phyloP scores from a whole-genome alignment of 2,888 invertebrate genomes.

The Amphipoea oculea region DNA sequence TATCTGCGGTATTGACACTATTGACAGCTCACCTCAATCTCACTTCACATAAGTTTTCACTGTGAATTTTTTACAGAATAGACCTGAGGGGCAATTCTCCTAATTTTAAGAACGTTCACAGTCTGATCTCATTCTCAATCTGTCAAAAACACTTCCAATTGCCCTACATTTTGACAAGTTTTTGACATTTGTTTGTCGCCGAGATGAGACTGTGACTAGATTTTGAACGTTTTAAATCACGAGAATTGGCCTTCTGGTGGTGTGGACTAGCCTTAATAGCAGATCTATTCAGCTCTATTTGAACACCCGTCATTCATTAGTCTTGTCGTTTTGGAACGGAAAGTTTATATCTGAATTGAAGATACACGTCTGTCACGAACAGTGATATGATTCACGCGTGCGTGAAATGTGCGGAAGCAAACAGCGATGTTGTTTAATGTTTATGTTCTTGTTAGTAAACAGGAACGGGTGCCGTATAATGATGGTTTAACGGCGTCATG shows the following conservation, averaged over 20 bases:
- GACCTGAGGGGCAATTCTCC: no score
- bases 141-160: no score
- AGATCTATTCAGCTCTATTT: not conserved
- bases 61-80: not conserved
- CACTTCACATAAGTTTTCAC: not conserved
- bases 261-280: not conserved
- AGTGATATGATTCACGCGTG: conserved; percentile 6
- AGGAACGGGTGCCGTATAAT: not conserved
- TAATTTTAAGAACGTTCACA: no score
- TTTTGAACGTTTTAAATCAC: no score
- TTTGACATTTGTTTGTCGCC: no score
- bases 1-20: no score
- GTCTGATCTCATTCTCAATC: no score
- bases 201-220: no score
- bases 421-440: not conserved
- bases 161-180: no score
- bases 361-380: not conserved
- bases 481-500: not conserved
- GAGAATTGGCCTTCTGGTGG: not conserved
- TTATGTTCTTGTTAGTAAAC: conserved; percentile 19
- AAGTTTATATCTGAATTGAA: conserved; percentile 1
- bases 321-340: not conserved
- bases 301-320: not conserved
- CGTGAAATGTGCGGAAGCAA: not conserved
- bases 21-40: not conserved